Base-by-base conservation (phyloP, 2,113 vertebrate species). In the Austrofundulus limnaeus region DNA sequence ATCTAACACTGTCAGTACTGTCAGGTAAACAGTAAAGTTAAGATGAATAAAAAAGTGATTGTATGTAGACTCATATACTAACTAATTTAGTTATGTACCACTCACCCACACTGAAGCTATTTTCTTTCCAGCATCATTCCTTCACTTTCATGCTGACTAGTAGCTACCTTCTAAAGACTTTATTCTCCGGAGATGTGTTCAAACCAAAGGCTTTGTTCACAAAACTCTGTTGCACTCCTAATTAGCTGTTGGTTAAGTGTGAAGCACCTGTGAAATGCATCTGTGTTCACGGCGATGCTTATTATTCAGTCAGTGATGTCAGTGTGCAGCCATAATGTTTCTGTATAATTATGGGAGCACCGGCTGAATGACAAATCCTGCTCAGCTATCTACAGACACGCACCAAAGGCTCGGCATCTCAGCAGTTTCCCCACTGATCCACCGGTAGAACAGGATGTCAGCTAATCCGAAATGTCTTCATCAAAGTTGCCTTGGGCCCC, bases 271-370 rank as follows among this genome's bases (percentile, higher is more conserved):
- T 81, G 71, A 79, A 78, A 77, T 69, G 24, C 59, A 81, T 74
- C 45, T 34, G 60, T 66, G 70, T 72, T 70, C 50, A 34, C 45
- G 48, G 64, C 69, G 79, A 72, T 68, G 65, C 65, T 70, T 78
- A 83, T 81, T 83, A 82, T 85, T 84, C 74, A 78, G 65, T 70
- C 49, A 39, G 69, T 76, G 65, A 66, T 78, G 75, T 86, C 62
- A 72, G 46, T 38, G 56, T 46, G 50, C 46, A 39, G 47, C 49
- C 60, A 67, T 73, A 85, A 81, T 82, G 82, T 77, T 61, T 79
- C 43, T 73, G 75, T 78, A 75, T 81, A 81, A 86, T 86, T 84
- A 80, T 59, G 78, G 67, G 46, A 61, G 62, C 66, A 60, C 70
- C 21, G 65, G 24, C 70, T 75, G 80, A 76, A 82, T 82, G 72